A percentile compares a stretch with the other conserved stretches of the same genome.
phyloP scores from a whole-genome alignment of 2,797 vertebrate genomes.

The Margarornis squamiger region DNA sequence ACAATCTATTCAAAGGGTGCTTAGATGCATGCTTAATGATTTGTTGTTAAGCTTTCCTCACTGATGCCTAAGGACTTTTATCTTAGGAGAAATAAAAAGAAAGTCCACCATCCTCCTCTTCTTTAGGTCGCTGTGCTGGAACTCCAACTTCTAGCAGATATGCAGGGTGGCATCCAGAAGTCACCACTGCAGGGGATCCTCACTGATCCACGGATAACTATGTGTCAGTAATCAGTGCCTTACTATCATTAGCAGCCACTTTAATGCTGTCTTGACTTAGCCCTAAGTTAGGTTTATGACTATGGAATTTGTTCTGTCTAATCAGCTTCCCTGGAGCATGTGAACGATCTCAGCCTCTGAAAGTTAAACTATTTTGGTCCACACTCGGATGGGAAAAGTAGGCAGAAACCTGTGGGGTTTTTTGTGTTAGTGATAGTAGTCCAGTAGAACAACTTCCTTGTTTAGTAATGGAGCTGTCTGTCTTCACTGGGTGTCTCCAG shows the following conservation, averaged over 20 bases:
- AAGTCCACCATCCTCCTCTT: neutral
- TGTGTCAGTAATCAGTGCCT: neutral
- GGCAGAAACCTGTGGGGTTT: neutral
- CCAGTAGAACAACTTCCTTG: neutral
- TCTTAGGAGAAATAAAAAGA: neutral
- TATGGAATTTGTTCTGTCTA: neutral
- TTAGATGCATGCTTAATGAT: neutral
- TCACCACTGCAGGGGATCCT: neutral
- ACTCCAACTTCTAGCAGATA: neutral
- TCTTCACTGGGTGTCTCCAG: neutral
- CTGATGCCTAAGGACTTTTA: neutral
- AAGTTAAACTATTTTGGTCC: neutral
- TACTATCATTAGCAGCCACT: neutral
- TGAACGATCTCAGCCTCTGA: neutral
- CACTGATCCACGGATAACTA: neutral
- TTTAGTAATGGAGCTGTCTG: neutral
- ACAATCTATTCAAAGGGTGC: neutral
- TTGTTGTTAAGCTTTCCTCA: constrained; percentile 3
- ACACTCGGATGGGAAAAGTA: neutral
- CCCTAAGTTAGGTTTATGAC: neutral
- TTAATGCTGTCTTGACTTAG: neutral
- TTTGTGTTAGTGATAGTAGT: neutral
- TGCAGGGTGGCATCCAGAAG: neutral
- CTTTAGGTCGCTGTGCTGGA: neutral
- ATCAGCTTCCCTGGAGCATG: neutral